phyloP scores from a whole-genome alignment of 2,113 vertebrate species.

The Hemicordylus capensis region DNA sequence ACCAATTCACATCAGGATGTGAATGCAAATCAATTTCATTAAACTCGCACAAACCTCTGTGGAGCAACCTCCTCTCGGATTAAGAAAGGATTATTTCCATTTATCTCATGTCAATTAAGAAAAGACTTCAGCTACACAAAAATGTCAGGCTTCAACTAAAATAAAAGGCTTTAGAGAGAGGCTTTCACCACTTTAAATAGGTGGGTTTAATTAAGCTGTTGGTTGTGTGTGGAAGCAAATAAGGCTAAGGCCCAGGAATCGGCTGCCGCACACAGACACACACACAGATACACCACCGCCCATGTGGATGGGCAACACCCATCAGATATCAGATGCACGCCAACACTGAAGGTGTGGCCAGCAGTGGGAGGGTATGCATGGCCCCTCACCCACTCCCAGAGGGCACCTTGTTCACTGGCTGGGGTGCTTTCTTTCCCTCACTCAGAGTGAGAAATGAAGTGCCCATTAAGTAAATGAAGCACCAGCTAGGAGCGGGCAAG shows the following conservation, averaged over 20 bases:
- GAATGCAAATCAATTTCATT: neutral
- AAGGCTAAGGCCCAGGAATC: too few species aligned
- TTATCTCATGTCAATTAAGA: slow-evolving; percentile 17
- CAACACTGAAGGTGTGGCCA: too few species aligned
- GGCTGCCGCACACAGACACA: too few species aligned
- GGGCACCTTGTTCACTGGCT: too few species aligned
- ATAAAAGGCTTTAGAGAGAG: neutral
- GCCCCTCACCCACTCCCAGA: neutral
- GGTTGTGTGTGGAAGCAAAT: neutral
- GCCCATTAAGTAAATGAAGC: too few species aligned
- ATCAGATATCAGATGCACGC: too few species aligned
- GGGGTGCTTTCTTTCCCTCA: too few species aligned
- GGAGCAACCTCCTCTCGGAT: neutral
- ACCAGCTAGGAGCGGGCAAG: too few species aligned
- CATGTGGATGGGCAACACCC: too few species aligned
- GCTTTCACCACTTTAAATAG: neutral
- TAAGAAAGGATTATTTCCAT: slow-evolving; percentile 8
- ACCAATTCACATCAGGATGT: neutral
- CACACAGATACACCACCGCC: too few species aligned
- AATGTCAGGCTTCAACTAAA: neutral
- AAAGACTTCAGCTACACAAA: neutral
- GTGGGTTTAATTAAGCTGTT: neutral
- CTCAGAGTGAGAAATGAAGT: too few species aligned
- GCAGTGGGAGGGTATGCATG: too few species aligned
- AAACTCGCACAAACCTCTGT: neutral